A percentile compares a stretch with the other conserved stretches of the same genome.
Evolutionary conservation across 2,797 vertebrate species (phyloP).

Genomic region (Babyrousa celebensis): DNA sequence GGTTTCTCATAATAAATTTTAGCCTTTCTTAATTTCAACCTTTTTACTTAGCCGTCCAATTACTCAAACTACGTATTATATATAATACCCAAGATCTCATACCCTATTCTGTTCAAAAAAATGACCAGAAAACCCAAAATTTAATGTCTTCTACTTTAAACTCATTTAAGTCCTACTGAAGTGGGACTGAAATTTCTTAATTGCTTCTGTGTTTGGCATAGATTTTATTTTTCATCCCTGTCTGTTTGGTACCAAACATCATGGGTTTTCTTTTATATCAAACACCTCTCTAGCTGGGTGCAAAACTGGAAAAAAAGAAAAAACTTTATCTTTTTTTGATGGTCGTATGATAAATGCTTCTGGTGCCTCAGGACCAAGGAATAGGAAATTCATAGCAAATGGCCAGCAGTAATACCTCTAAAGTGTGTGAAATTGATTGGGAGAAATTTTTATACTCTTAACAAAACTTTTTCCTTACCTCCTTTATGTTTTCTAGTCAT

Average conservation of each 20-base stretch:
- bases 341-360: background rate
- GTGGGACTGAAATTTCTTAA: background rate
- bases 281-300: background rate
- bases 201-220: background rate
- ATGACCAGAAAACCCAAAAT: background rate
- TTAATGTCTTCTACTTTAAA: background rate
- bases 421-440: background rate
- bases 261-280: constrained; percentile 31
- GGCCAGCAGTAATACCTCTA: background rate
- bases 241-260: background rate
- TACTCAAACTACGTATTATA: background rate
- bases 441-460: background rate
- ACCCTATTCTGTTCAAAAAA: background rate
- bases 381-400: background rate
- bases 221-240: constrained; percentile 35
- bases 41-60: background rate
- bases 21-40: background rate
- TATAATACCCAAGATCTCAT: background rate
- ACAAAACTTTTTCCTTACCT: background rate
- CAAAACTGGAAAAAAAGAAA: background rate
- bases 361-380: background rate
- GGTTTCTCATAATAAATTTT: background rate
- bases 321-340: background rate
- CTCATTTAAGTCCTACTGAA: background rate
- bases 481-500: background rate